Evolutionary conservation across 2,888 invertebrate species (phyloP).

Genomic region (Argynnis bischoffii): DNA sequence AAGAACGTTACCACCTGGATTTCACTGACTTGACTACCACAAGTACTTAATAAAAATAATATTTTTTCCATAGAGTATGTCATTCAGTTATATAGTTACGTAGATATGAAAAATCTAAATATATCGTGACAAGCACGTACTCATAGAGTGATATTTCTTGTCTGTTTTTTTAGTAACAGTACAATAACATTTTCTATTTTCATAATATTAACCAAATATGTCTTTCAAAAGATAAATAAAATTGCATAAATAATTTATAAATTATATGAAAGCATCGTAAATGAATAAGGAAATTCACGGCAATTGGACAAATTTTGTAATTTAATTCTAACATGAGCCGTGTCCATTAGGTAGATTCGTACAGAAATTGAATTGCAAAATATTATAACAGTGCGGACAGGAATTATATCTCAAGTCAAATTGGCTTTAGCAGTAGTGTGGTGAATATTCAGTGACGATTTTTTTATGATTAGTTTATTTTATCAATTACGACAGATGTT

Average conservation of each 20-base stretch:
- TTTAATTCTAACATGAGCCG: conserved; percentile 28
- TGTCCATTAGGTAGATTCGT: conserved; percentile 29
- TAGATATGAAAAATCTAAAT: too few species aligned
- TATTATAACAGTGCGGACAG: conserved; percentile 20
- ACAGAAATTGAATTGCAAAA: conserved; percentile 32
- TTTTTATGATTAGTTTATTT: conserved; percentile 9
- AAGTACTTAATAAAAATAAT: too few species aligned
- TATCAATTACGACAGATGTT: background rate
- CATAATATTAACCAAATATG: too few species aligned
- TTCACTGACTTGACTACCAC: too few species aligned
- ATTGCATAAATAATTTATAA: background rate
- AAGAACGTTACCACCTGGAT: too few species aligned
- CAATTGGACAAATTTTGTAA: conserved; percentile 27
- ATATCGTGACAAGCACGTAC: too few species aligned
- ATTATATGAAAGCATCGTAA: conserved; percentile 1
- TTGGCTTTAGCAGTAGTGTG: conserved; percentile 36
- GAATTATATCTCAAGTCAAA: conserved; percentile 17
- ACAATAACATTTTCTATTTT: too few species aligned
- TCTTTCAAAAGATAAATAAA: too few species aligned
- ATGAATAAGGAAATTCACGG: conserved; percentile 15
- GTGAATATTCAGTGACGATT: conserved; percentile 15
- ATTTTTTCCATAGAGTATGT: too few species aligned
- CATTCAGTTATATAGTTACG: too few species aligned
- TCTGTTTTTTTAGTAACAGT: too few species aligned
- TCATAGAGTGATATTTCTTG: too few species aligned